These are phyloP conservation scores for Hydriomena furcata DNA, from an alignment of 2,888 invertebrate genomes.

Conservation along the genomic window DNA sequence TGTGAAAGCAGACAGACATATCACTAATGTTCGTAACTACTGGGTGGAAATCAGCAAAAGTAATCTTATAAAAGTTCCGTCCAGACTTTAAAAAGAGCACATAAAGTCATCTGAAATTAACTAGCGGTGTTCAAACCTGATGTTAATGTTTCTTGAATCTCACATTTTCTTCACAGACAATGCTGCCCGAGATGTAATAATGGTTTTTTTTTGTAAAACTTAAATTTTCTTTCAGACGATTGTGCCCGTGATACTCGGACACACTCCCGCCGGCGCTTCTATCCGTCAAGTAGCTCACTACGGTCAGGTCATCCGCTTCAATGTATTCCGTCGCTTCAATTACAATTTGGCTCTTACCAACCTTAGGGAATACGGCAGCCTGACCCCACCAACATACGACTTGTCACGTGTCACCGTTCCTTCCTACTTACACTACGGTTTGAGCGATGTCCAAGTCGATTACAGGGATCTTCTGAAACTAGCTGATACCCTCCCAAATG, in stretches of 20 bases:
- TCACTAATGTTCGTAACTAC: no score
- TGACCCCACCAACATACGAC: constrained; percentile 50
- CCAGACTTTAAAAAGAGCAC: no score
- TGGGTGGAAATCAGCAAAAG: no score
- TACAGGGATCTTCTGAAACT: constrained; percentile 44
- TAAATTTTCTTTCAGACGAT: constrained; percentile 47
- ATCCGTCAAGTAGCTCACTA: constrained; percentile 57
- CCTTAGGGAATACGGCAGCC: constrained; percentile 44
- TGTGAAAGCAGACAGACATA: no score
- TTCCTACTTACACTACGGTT: constrained; percentile 50
- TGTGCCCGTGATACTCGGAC: constrained; percentile 53
- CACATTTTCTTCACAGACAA: no score
- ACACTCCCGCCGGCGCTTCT: constrained; percentile 57
- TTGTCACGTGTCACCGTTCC: constrained; percentile 45
- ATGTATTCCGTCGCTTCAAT: constrained; percentile 53
- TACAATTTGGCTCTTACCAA: constrained; percentile 40
- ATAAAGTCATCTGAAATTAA: no score
- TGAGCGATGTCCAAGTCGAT: constrained; percentile 42
- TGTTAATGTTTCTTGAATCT: no score
- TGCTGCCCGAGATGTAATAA: no score
- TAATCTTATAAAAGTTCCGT: no score
- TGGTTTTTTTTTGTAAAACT: no score
- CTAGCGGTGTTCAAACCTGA: no score
- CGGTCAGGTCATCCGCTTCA: constrained; percentile 50
- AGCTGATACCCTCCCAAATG: constrained; percentile 41